Conservation (phyloP, 23 tunicate genomes). For the Diplosoma virens region DNA sequence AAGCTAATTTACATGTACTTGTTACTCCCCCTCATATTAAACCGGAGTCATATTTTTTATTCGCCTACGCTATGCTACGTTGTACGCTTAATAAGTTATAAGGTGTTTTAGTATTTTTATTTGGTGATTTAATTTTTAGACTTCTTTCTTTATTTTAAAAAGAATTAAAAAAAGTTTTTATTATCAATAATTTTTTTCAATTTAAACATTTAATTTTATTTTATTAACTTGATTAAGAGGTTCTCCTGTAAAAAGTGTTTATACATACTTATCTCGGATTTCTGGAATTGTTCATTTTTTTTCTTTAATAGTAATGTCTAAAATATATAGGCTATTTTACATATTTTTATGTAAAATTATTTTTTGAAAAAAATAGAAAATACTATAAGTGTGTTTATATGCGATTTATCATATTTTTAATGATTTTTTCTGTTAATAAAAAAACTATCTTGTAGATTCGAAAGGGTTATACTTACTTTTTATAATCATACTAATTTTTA, state of each 20-base stretch:
- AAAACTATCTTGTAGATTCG: background rate
- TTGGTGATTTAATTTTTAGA: constrained; percentile 2
- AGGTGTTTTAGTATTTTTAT: background rate
- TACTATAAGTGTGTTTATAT: too few relatives aligned
- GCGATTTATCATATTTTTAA: too few relatives aligned
- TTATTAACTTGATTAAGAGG: constrained; percentile 19
- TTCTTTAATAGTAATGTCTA: background rate
- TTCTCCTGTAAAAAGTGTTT: background rate
- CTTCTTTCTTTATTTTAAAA: background rate
- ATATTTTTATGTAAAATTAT: background rate
- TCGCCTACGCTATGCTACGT: constrained; percentile 34
- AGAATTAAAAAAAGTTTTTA: background rate
- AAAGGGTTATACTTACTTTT: background rate
- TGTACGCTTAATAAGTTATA: constrained; percentile 21
- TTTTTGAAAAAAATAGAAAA: constrained; percentile 6
- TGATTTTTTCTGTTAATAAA: background rate
- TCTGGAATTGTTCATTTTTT: constrained; percentile 6
- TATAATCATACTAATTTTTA: background rate
- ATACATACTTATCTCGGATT: background rate
- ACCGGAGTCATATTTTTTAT: constrained; percentile 40
- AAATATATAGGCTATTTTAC: background rate
- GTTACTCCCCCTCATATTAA: constrained; percentile 32
- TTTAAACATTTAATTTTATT: constrained; percentile 9
- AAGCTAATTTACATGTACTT: constrained; percentile 22
- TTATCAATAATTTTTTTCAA: background rate